A percentile compares a stretch with the other conserved stretches of the same genome.
Evolutionary conservation across 1,140 invertebrate species (phyloP).

Genomic region (Adoxophyes honmai): DNA sequence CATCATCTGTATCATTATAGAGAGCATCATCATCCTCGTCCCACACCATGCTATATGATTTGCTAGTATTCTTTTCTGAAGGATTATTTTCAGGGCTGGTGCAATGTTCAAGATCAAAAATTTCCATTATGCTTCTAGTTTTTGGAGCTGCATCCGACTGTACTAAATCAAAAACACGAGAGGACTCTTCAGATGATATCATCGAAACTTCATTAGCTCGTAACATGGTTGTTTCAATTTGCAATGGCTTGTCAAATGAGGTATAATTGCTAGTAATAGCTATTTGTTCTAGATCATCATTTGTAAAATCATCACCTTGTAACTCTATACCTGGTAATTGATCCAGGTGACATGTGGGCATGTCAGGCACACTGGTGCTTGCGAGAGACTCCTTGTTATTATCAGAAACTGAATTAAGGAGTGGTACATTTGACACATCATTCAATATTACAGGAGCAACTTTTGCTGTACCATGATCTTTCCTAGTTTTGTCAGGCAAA

Average conservation of each 20-base stretch:
- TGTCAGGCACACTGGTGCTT: too few species aligned
- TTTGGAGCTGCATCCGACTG: conserved; percentile 49
- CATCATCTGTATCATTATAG: conserved; percentile 56
- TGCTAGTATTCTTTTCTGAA: conserved; percentile 39
- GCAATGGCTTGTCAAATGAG: conserved; percentile 40
- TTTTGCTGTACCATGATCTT: neutral
- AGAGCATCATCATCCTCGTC: conserved; percentile 73
- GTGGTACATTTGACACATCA: neutral
- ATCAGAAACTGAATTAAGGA: neutral
- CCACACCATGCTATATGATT: conserved; percentile 57
- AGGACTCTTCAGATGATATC: conserved; percentile 33
- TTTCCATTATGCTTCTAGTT: conserved; percentile 65
- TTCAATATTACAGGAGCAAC: neutral
- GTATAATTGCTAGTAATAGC: conserved; percentile 30
- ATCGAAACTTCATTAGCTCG: conserved; percentile 12
- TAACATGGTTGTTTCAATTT: neutral
- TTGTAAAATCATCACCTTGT: conserved; percentile 37
- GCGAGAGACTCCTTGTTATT: neutral
- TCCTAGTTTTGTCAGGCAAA: neutral
- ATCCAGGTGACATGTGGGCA: conserved; percentile 25
- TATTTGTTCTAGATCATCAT: conserved; percentile 46
- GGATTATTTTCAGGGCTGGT: conserved; percentile 39
- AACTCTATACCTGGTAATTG: conserved; percentile 10
- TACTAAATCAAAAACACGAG: conserved; percentile 56
- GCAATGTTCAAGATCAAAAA: conserved; percentile 44